Evolutionary conservation across 2,888 invertebrate species (phyloP).

Genomic region (Agrochola lychnidis): DNA sequence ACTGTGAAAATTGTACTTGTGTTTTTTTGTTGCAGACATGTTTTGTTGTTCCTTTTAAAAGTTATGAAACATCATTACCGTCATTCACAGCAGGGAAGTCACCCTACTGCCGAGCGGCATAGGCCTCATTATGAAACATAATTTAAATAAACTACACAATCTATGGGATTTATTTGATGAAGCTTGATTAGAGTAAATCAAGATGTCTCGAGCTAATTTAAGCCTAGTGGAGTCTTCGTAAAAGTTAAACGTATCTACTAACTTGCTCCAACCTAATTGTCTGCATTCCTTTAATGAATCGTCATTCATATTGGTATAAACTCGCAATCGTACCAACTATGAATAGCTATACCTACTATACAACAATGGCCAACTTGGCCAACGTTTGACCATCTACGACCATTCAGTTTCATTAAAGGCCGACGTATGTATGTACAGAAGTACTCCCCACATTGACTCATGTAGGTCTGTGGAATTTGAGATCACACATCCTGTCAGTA

Average conservation of each 20-base stretch:
- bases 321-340: not conserved
- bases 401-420: constrained; percentile 49
- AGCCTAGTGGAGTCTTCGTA: not conserved
- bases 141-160: not conserved
- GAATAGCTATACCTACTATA: not conserved
- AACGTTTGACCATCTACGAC: constrained; percentile 32
- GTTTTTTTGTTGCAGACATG: not conserved
- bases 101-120: not conserved
- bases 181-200: not conserved
- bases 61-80: not conserved
- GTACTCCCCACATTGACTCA: constrained; percentile 54
- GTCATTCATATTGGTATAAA: constrained; percentile 2
- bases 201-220: not conserved
- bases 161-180: not conserved
- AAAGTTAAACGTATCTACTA: not conserved
- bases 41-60: not conserved
- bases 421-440: constrained; percentile 37
- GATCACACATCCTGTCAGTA: constrained; percentile 75
- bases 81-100: not conserved
- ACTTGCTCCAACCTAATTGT: not conserved
- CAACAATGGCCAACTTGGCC: constrained; percentile 28
- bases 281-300: not conserved
- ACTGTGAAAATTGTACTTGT: no score
- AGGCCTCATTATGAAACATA: not conserved
- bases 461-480: constrained; percentile 71